These are phyloP conservation scores for Diorhabda elongata DNA, from an alignment of 1,140 invertebrate species.

Conservation along the genomic window DNA sequence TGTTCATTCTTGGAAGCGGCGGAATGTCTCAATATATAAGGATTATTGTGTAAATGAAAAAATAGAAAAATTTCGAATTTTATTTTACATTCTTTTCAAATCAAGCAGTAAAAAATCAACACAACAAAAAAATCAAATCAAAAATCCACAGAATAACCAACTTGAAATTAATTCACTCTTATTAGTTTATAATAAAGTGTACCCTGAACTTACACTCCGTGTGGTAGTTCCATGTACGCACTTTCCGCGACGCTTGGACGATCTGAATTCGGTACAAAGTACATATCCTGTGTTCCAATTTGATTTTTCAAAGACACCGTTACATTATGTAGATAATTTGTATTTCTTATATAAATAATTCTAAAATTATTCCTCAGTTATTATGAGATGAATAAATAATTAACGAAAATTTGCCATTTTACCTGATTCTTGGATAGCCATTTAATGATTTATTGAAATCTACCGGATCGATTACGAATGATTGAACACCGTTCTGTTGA, in stretches of 20 bases:
- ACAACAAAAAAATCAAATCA: too few species aligned
- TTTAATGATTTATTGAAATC: conserved; percentile 42
- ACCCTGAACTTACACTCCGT: conserved; percentile 36
- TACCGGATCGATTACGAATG: conserved; percentile 39
- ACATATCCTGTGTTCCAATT: conserved; percentile 36
- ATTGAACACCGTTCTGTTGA: conserved; percentile 30
- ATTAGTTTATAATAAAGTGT: too few species aligned
- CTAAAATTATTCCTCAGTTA: conserved; percentile 25
- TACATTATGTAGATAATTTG: conserved; percentile 34
- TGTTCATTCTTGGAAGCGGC: too few species aligned
- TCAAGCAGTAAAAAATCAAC: too few species aligned
- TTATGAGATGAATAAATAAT: too few species aligned
- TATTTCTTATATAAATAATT: conserved; percentile 37
- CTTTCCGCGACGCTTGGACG: conserved; percentile 31
- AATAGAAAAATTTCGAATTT: too few species aligned
- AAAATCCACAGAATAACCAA: too few species aligned
- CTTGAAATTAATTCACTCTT: too few species aligned
- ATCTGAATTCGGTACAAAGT: conserved; percentile 34
- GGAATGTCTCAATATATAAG: too few species aligned
- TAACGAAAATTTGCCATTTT: too few species aligned
- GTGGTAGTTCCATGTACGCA: conserved; percentile 42
- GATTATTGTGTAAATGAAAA: too few species aligned
- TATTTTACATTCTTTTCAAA: too few species aligned
- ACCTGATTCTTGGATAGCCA: conserved; percentile 41
- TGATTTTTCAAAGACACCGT: conserved; percentile 34